Evolutionary conservation across 2,888 invertebrate genomes (phyloP).

Genomic region (Sycophila texana): DNA sequence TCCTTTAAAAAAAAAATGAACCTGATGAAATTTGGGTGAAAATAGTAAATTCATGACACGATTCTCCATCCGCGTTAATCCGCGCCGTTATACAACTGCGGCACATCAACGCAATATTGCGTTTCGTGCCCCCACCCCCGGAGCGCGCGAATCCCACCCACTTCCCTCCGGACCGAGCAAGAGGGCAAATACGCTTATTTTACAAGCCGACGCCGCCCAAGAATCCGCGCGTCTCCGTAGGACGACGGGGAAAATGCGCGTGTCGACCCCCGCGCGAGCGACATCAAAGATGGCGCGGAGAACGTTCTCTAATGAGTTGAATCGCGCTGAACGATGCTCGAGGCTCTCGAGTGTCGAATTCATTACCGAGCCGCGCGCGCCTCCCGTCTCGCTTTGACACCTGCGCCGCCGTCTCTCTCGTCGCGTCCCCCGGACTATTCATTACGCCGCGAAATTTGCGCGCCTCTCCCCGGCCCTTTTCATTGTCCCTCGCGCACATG

Average conservation of each 20-base stretch:
- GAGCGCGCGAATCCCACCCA: conserved; percentile 60
- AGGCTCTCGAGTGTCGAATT: conserved; percentile 66
- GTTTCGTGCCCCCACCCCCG: background rate
- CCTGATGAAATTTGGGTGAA: too few relatives aligned
- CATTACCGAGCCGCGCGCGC: conserved; percentile 65
- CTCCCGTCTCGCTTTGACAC: conserved; percentile 38
- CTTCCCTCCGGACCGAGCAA: conserved; percentile 23
- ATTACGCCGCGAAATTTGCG: conserved; percentile 32
- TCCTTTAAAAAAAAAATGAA: too few relatives aligned
- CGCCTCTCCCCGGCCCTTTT: background rate
- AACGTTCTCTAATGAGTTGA: conserved; percentile 74
- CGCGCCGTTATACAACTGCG: background rate
- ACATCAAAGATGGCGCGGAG: conserved; percentile 71
- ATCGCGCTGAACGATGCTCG: conserved; percentile 64
- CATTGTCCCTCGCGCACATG: background rate
- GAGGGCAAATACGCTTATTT: background rate
- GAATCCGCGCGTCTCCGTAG: conserved; percentile 30
- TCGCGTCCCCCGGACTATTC: background rate
- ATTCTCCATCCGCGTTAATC: too few relatives aligned
- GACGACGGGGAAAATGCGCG: conserved; percentile 17
- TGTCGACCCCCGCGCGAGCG: background rate
- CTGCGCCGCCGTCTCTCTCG: background rate
- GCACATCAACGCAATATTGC: conserved; percentile 17
- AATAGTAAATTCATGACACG: too few relatives aligned
- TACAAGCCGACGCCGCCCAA: background rate